phyloP scores from a whole-genome alignment of 2,888 invertebrate genomes.

The Invenusta paracnida region DNA sequence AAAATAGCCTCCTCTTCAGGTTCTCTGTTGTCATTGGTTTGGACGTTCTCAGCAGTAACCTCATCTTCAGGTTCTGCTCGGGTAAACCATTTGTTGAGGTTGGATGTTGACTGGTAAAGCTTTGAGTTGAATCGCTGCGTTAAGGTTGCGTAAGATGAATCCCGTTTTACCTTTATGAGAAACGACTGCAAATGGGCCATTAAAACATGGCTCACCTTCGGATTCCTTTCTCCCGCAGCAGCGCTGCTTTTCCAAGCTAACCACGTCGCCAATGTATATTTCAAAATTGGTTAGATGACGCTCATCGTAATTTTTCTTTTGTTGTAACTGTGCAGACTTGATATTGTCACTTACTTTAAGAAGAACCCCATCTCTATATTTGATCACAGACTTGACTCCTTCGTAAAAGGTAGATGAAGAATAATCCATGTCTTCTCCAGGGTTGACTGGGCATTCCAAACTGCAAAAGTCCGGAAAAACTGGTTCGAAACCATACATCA shows the following conservation, averaged over 20 bases:
- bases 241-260: not conserved
- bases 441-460: not conserved
- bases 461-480: not conserved
- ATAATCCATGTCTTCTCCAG: not conserved
- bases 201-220: not conserved
- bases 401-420: not conserved
- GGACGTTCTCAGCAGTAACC: not conserved
- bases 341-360: not conserved
- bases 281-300: not conserved
- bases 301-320: constrained; percentile 13
- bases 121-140: not conserved
- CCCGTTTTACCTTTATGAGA: not conserved
- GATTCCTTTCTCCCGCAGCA: not conserved
- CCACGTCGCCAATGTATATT: not conserved
- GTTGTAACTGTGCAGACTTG: not conserved
- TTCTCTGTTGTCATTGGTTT: not conserved
- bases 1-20: not conserved
- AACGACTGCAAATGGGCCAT: not conserved
- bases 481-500: constrained; percentile 13
- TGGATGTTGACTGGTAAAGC: not conserved
- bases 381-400: not conserved
- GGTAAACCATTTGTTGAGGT: not conserved
- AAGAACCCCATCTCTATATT: not conserved
- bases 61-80: not conserved
- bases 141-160: constrained; percentile 18